Evolutionary conservation across 2,888 invertebrate genomes (phyloP), one percentile per base, ranked within the genome.

Genomic region (Trissolcus japonicus): DNA sequence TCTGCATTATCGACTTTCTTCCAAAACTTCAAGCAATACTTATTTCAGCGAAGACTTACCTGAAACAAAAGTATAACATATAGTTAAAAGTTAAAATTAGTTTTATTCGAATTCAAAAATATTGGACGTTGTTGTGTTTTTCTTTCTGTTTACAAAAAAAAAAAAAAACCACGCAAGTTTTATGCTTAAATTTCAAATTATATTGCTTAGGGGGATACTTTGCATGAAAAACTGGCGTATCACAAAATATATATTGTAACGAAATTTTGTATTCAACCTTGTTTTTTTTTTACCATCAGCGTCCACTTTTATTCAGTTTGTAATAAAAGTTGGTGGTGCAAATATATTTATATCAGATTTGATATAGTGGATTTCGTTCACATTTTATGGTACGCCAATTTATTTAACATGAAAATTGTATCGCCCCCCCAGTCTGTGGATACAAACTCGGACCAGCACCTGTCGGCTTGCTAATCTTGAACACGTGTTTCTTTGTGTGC

Each of bases 381-480:
- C 7, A 16, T 35, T 59, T 35, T 51, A 73, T 51, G 57, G 46
- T 17, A 53, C 25, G 14, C 50, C 16, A 62, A 65, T 72, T 67
- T 57, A 65, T 71, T 66, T 61, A 60, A 69, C 48, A 40, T 61
- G 50, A 40, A 61, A 71, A 62, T 55, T 59, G 78, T 76, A 76
- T 65, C 72, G 25, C 25, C 63, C 75, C 68, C 46, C 50, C 51
- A 40, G 40, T 62, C 59, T 61, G 68, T 73, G 79, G 79, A 84
- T 80, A 83, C 82, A 82, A 83, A 81, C 82, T 81, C 68, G 79
- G 78, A 82, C 80, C 82, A 80, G 87, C 87, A 88, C 87, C 88
- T 87, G 88, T 87, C 88, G 85, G 81, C 81, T 82, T 82, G 85
- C 86, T 88, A 87, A 88, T 87, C 87, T 87, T 83, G 85, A 84